Conservation (phyloP, 2,888 invertebrate genomes). For the Hipparchia sbordonii region DNA sequence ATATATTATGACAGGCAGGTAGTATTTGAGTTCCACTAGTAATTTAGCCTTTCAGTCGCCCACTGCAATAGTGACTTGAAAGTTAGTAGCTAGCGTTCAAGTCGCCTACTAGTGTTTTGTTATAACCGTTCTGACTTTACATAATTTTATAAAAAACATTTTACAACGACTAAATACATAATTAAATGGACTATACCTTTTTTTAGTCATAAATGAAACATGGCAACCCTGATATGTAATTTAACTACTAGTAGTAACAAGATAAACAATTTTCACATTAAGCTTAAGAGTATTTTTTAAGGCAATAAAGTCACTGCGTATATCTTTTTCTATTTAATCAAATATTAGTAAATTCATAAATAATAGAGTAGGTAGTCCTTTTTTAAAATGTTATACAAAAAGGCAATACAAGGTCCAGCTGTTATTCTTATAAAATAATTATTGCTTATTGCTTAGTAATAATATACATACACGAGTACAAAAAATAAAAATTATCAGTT, state of each 20-base stretch:
- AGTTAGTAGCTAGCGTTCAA: too few species aligned
- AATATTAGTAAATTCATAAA: slow-evolving; percentile 2
- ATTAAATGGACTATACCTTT: slow-evolving; percentile 1
- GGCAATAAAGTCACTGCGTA: slow-evolving; percentile 5
- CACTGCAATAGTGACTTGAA: too few species aligned
- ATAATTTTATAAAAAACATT: background rate
- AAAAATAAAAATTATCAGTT: background rate
- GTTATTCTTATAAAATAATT: slow-evolving; percentile 9
- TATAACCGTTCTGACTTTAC: too few species aligned
- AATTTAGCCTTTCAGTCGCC: too few species aligned
- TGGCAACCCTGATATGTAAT: slow-evolving; percentile 11
- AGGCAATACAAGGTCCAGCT: background rate
- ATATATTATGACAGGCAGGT: too few species aligned
- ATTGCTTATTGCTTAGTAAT: background rate
- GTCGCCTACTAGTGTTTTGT: too few species aligned
- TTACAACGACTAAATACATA: background rate
- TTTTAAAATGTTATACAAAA: slow-evolving; percentile 5
- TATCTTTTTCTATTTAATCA: background rate
- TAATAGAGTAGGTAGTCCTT: background rate
- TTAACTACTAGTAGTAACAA: background rate
- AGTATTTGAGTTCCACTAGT: too few species aligned
- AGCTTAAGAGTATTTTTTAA: slow-evolving; percentile 5
- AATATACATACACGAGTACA: background rate
- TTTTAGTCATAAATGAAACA: background rate
- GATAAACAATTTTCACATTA: background rate